Conservation (phyloP, 1,140 invertebrate genomes). For the Tenebrio molitor region DNA sequence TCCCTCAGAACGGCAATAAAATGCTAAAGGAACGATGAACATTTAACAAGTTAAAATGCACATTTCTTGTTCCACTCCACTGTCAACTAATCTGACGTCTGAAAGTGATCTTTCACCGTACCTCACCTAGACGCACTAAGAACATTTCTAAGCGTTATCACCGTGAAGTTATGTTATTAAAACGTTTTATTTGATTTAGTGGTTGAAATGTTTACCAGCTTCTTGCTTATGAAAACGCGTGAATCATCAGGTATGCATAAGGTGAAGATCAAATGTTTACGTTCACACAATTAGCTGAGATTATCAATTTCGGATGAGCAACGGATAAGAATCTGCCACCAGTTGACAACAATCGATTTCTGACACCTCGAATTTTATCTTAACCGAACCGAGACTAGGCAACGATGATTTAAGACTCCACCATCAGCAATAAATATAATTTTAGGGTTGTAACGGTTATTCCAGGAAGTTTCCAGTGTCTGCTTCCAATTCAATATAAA, state of each 20-base stretch:
- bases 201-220: neutral
- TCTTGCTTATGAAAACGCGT: neutral
- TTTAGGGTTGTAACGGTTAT: neutral
- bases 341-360: slow-evolving; percentile 19
- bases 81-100: too few relatives aligned
- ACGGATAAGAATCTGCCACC: slow-evolving; percentile 3
- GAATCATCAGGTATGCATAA: slow-evolving; percentile 7
- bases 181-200: neutral
- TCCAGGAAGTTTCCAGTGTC: neutral
- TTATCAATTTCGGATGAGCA: slow-evolving; percentile 8
- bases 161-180: too few relatives aligned
- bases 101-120: too few relatives aligned
- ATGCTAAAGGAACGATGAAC: too few relatives aligned
- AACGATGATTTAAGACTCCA: neutral
- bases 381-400: neutral
- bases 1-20: too few relatives aligned
- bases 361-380: neutral
- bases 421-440: neutral
- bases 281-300: slow-evolving; percentile 8
- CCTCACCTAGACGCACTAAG: too few relatives aligned
- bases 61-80: too few relatives aligned
- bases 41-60: too few relatives aligned
- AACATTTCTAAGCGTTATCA: too few relatives aligned
- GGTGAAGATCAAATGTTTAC: slow-evolving; percentile 9
- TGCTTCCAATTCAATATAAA: slow-evolving; percentile 14